A percentile compares a stretch with the other conserved stretches of the same genome.
These are phyloP conservation scores for Hemibagrus wyckioides DNA, from an alignment of 2,113 vertebrate species.

Conservation along the genomic window DNA sequence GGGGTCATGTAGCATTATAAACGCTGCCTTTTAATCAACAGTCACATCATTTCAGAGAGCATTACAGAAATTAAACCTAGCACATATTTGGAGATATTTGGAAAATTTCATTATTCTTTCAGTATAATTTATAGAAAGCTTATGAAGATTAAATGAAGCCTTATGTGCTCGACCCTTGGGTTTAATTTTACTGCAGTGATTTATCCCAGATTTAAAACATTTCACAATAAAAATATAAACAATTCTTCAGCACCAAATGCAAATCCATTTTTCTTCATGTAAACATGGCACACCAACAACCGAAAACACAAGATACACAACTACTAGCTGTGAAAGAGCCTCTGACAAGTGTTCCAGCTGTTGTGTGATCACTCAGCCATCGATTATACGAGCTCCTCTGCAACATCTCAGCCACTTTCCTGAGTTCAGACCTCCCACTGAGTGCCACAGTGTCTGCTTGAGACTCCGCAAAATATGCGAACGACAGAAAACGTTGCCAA, in stretches of 20 bases:
- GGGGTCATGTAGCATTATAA: neutral
- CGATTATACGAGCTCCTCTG: neutral
- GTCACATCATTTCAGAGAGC: neutral
- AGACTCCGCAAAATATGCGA: neutral
- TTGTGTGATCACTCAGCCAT: slow-evolving; percentile 7
- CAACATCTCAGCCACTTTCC: neutral
- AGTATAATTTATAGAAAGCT: neutral
- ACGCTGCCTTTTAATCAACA: neutral
- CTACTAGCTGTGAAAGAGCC: neutral
- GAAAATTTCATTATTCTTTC: neutral
- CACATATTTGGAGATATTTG: neutral
- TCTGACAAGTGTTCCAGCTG: slow-evolving; percentile 30
- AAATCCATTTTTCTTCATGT: neutral
- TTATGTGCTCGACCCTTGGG: neutral
- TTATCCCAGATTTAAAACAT: neutral
- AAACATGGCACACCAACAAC: neutral
- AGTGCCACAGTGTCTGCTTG: neutral
- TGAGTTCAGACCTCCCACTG: neutral
- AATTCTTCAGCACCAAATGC: neutral
- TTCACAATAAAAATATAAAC: neutral
- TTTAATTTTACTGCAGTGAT: neutral
- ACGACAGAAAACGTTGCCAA: neutral
- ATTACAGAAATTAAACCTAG: neutral
- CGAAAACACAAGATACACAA: neutral
- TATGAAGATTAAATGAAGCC: neutral